A percentile compares a stretch with the other conserved stretches of the same genome.
Evolutionary conservation across 2,888 invertebrate genomes (phyloP).

Genomic region (Drosophila diplacantha): DNA sequence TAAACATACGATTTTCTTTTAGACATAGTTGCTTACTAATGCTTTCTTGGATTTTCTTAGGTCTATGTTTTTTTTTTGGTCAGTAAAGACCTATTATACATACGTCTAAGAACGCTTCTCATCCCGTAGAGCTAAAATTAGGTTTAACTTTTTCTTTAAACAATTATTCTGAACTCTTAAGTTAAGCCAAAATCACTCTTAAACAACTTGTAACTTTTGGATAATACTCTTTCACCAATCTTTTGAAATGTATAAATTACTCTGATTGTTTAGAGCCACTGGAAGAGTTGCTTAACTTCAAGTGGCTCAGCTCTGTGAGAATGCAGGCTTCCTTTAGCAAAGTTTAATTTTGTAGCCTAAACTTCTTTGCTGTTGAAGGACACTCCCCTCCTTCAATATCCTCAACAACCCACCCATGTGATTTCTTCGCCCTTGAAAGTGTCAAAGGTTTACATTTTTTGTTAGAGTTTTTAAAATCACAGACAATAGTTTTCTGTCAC

Average conservation of each 20-base stretch:
- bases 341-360: not conserved
- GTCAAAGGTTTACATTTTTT: constrained; percentile 27
- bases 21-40: not conserved
- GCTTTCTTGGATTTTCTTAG: no score
- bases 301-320: not conserved
- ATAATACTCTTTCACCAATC: no score
- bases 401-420: not conserved
- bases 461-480: constrained; percentile 45
- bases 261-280: not conserved
- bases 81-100: no score
- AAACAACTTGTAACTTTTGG: no score
- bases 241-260: no score
- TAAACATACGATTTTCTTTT: not conserved
- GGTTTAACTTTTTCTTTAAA: no score
- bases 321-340: rapidly evolving
- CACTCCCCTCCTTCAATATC: not conserved
- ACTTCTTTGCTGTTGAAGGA: not conserved
- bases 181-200: no score
- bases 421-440: constrained; percentile 1
- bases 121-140: no score
- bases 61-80: no score
- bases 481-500: constrained; percentile 47
- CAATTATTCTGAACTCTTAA: no score
- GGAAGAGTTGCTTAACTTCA: not conserved
- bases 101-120: no score